Evolutionary conservation across 2,888 invertebrate species (phyloP).

Genomic region (Drosophila maculinotata): DNA sequence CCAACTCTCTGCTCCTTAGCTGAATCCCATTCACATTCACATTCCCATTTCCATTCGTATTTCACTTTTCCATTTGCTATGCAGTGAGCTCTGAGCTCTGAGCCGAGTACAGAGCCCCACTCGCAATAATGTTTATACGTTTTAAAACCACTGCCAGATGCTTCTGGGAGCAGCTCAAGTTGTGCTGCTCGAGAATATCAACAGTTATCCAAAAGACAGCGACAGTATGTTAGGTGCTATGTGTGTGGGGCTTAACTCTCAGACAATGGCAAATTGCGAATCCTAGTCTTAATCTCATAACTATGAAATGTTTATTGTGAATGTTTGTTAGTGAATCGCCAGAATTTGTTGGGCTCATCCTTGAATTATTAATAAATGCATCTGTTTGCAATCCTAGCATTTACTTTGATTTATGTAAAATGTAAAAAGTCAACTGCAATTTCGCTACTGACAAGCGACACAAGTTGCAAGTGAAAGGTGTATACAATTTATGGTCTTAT

Average conservation of each 20-base stretch:
- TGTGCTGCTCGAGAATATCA: constrained; percentile 9
- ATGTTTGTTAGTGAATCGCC: not conserved
- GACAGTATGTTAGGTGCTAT: constrained; percentile 4
- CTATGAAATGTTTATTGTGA: constrained; percentile 20
- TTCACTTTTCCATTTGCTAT: constrained; percentile 20
- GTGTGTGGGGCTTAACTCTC: constrained; percentile 26
- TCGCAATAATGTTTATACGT: constrained; percentile 55
- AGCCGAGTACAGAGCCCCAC: constrained; percentile 4
- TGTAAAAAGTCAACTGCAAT: constrained; percentile 1
- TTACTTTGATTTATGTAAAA: too few relatives aligned
- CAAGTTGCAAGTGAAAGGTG: not conserved
- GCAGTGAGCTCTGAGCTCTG: constrained; percentile 25
- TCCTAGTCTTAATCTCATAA: constrained; percentile 30
- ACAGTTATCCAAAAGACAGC: constrained; percentile 40
- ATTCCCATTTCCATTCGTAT: not conserved
- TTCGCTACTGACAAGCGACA: not conserved
- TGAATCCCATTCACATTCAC: not conserved
- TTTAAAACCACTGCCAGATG: constrained; percentile 47
- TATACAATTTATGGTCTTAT: not conserved
- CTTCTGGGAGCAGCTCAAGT: constrained; percentile 16
- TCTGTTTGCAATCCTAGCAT: too few relatives aligned
- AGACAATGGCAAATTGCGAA: constrained; percentile 35
- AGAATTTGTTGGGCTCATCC: not conserved
- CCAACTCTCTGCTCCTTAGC: not conserved
- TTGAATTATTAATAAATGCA: constrained; percentile 13